Percentiles rank a stretch among this genome's conserved stretches.
Conservation (phyloP, 92 coral and sea anemone species). For the Phymanthus crucifer region DNA sequence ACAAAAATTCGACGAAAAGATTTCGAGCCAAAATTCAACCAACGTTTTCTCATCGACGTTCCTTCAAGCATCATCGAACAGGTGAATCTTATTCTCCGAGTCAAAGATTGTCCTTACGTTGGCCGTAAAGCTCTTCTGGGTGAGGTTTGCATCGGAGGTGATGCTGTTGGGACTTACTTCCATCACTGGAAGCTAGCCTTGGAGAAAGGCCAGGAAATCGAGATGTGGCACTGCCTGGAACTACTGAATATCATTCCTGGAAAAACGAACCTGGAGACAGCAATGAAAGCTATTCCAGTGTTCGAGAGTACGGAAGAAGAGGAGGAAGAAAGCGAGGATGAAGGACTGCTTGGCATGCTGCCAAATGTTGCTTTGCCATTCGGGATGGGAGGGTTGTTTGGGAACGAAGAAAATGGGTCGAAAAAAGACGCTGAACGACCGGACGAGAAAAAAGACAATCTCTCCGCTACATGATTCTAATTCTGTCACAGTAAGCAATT, state of each 20-base stretch:
- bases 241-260: constrained; percentile 79
- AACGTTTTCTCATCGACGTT: constrained; percentile 61
- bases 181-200: constrained; percentile 80
- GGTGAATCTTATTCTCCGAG: constrained; percentile 77
- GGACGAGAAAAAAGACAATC: constrained; percentile 1
- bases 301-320: constrained; percentile 53
- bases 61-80: constrained; percentile 66
- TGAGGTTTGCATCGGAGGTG: constrained; percentile 81
- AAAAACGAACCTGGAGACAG: constrained; percentile 73
- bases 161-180: constrained; percentile 68
- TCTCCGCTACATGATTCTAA: too few relatives aligned
- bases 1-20: constrained; percentile 82
- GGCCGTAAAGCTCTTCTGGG: constrained; percentile 81
- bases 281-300: constrained; percentile 64
- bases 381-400: constrained; percentile 39
- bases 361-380: constrained; percentile 44
- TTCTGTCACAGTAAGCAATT: too few relatives aligned
- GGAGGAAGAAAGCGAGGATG: constrained; percentile 70
- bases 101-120: constrained; percentile 76
- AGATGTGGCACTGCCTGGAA: constrained; percentile 86
- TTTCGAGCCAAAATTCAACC: constrained; percentile 74
- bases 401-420: constrained; percentile 18
- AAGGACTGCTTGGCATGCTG: constrained; percentile 63
- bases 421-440: constrained; percentile 2
- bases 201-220: constrained; percentile 65